Base-by-base conservation (phyloP, 35 echinoderm and acorn worm species). In the Heliocidaris erythrogramma region DNA sequence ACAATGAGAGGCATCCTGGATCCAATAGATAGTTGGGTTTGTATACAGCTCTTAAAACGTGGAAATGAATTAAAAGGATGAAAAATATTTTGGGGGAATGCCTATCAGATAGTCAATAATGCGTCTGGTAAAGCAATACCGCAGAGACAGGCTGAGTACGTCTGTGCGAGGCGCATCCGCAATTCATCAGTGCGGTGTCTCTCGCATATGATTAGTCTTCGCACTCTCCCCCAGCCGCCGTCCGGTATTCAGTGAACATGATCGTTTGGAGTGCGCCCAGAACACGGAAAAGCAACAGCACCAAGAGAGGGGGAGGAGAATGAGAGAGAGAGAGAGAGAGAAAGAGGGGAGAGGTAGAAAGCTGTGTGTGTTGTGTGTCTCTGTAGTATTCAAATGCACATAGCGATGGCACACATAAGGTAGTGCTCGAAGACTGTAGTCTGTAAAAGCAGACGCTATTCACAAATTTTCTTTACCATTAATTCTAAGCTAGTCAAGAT, bases 161-260 rank as follows among this genome's bases (percentile, higher is more conserved):
- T 78, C 65, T 78, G 65, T 78, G 65, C 27, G 21, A 29, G 65
- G 65, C 65, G 65, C 65, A 78, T 78, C 65, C 65, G 65, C 65
- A 24, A 78, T 78, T 78, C 65, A 78, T 78, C 65, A 78, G 65
- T 6, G 65, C 27, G 65, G 65, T 21, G 65, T n/a, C 65, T 18
- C 65, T 78, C 5, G 65, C 65, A 78, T 78, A 78, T 78, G 65
- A 78, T 78, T 78, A 78, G 65, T 78, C 65, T 78, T 78, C 65
- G 21, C 65, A 78, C 65, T 78, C 14, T 21, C 21, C 65, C 65
- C 65, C 65, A 78, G 65, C 65, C 65, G 65, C 65, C 65, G 65
- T 21, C 18, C 65, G 65, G 65, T n/a, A 24, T 78, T 78, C 18
- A 78, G 65, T 24, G 65, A 78, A 24, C 65, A 78, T 78, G 65